Percentiles rank a stretch among this genome's conserved stretches.
phyloP scores from a whole-genome alignment of 1,140 invertebrate species.

The Acromyrmex echinatior region DNA sequence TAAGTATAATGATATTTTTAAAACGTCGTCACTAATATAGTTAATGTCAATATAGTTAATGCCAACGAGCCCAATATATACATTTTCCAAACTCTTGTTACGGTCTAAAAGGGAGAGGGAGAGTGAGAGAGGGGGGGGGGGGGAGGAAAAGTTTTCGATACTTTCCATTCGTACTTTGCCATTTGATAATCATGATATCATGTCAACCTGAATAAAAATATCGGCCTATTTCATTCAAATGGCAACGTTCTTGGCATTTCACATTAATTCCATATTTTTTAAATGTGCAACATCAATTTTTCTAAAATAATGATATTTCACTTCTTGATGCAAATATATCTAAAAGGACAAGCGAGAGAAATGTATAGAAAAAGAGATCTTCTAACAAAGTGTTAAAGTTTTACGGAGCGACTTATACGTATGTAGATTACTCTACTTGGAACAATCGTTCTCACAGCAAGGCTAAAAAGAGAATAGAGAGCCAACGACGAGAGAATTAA shows the following conservation, averaged over 20 bases:
- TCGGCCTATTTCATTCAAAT: neutral
- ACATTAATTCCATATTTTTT: neutral
- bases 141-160: constrained; percentile 51
- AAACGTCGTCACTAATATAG: constrained; percentile 33
- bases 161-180: constrained; percentile 63
- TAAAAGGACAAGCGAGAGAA: neutral
- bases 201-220: constrained; percentile 15
- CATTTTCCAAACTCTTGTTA: constrained; percentile 64
- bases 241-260: neutral
- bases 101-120: constrained; percentile 26
- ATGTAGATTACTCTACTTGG: neutral
- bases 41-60: neutral
- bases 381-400: neutral
- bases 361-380: neutral
- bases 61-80: constrained; percentile 54
- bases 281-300: neutral
- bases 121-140: neutral
- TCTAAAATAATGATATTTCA: neutral
- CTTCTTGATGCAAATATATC: neutral
- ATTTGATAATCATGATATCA: constrained; percentile 63
- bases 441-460: neutral
- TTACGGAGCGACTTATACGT: neutral
- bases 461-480: constrained; percentile 14
- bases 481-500: neutral
- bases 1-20: constrained; percentile 41